A percentile compares a stretch with the other conserved stretches of the same genome.
Conservation (phyloP, 2,113 vertebrate genomes). For the Etheostoma spectabile region DNA sequence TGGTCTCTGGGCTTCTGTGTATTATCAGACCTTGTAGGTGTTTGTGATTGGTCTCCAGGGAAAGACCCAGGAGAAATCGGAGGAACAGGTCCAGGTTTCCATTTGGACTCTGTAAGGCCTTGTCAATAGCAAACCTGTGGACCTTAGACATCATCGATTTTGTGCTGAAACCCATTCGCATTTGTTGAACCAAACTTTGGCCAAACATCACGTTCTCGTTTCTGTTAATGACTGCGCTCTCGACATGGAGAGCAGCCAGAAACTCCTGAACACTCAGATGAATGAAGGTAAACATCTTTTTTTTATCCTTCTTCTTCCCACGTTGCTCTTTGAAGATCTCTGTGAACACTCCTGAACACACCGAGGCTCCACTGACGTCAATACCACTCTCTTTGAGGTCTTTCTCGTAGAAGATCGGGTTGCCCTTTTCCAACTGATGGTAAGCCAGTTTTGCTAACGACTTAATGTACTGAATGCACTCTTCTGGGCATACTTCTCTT, state of each 20-base stretch:
- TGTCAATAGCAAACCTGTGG: slow-evolving; percentile 14
- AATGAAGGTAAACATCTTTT: slow-evolving; percentile 6
- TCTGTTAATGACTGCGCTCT: neutral
- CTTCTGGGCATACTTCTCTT: too few species aligned
- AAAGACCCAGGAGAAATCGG: slow-evolving; percentile 32
- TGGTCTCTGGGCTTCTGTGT: too few species aligned
- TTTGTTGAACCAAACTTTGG: neutral
- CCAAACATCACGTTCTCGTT: neutral
- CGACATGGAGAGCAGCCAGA: slow-evolving; percentile 29
- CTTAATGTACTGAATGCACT: too few species aligned
- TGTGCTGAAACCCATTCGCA: neutral
- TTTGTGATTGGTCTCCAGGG: neutral
- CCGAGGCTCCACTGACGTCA: neutral
- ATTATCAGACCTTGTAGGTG: too few species aligned
- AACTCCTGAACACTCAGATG: slow-evolving; percentile 47
- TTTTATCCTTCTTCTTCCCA: neutral
- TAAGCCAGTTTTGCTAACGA: too few species aligned
- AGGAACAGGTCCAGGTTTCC: slow-evolving; percentile 41
- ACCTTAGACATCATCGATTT: neutral
- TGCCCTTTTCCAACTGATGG: too few species aligned
- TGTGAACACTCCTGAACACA: slow-evolving; percentile 40
- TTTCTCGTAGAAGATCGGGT: neutral
- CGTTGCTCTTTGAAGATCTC: slow-evolving; percentile 40
- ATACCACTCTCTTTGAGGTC: slow-evolving; percentile 19
- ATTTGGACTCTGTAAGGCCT: slow-evolving; percentile 22